phyloP scores from a whole-genome alignment of 2,113 vertebrate species.

The Alligator mississippiensis region DNA sequence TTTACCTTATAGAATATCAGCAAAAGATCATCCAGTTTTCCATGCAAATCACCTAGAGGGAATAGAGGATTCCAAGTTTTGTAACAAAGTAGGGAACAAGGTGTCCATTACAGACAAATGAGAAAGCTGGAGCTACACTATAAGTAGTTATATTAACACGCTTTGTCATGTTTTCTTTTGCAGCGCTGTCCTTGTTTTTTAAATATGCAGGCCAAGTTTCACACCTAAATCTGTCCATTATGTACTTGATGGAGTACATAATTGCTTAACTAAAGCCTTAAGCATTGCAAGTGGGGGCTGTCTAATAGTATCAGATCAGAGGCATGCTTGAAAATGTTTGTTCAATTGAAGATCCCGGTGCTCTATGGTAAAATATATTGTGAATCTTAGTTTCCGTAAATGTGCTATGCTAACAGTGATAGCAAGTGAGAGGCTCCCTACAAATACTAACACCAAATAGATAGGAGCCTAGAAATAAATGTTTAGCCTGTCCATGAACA shows the following conservation, averaged over 20 bases:
- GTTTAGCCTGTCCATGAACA: not conserved
- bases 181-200: not conserved
- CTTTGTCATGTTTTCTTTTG: not conserved
- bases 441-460: not conserved
- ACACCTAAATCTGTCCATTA: not conserved
- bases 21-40: slow-evolving; percentile 93
- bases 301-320: not conserved
- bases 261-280: not conserved
- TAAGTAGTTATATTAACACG: not conserved
- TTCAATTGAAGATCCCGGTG: not conserved
- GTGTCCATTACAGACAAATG: not conserved
- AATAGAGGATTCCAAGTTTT: not conserved
- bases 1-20: slow-evolving; percentile 97
- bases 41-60: slow-evolving; percentile 93
- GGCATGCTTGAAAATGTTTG: not conserved
- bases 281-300: not conserved
- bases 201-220: not conserved
- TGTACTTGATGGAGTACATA: not conserved
- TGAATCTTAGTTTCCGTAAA: not conserved
- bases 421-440: not conserved
- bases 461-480: not conserved
- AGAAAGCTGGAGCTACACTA: not conserved
- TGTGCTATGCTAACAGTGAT: not conserved
- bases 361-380: not conserved
- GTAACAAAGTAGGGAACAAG: not conserved